Percentiles rank a stretch among this genome's conserved stretches.
phyloP scores from a whole-genome alignment of 2,113 vertebrate species.

The Callocephalon fimbriatum region DNA sequence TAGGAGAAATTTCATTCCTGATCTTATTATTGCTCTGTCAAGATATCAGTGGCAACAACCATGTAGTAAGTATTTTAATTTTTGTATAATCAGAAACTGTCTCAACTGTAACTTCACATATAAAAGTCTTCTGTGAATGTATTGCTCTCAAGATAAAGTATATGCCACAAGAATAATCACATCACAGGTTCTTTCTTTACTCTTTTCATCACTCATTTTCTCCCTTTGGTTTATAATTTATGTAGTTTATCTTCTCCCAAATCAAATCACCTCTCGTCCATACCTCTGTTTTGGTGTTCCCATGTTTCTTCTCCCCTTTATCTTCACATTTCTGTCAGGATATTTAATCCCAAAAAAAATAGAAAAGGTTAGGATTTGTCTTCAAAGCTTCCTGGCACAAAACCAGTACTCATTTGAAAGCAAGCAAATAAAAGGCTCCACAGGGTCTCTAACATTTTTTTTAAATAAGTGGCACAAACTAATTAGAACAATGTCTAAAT shows the following conservation, averaged over 20 bases:
- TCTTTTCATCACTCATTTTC: neutral
- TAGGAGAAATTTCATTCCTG: neutral
- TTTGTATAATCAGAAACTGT: neutral
- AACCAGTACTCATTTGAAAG: neutral
- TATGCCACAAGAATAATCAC: neutral
- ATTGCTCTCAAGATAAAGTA: neutral
- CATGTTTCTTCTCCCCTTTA: neutral
- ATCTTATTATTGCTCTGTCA: neutral
- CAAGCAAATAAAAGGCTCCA: neutral
- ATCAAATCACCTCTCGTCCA: neutral
- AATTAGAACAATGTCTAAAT: neutral
- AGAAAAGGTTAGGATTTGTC: neutral
- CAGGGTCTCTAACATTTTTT: neutral
- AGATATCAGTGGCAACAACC: neutral
- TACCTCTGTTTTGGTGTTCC: neutral
- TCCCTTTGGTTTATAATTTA: neutral
- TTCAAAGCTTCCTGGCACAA: neutral
- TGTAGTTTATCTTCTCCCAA: neutral
- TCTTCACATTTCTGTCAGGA: neutral
- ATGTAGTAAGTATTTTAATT: neutral
- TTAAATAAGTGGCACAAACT: neutral
- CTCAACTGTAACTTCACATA: neutral
- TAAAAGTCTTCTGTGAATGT: neutral
- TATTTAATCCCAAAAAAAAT: neutral
- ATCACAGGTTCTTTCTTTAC: neutral